These are phyloP conservation scores for Smutsia temminckii DNA, from an alignment of 2,797 vertebrate species.

Conservation along the genomic window DNA sequence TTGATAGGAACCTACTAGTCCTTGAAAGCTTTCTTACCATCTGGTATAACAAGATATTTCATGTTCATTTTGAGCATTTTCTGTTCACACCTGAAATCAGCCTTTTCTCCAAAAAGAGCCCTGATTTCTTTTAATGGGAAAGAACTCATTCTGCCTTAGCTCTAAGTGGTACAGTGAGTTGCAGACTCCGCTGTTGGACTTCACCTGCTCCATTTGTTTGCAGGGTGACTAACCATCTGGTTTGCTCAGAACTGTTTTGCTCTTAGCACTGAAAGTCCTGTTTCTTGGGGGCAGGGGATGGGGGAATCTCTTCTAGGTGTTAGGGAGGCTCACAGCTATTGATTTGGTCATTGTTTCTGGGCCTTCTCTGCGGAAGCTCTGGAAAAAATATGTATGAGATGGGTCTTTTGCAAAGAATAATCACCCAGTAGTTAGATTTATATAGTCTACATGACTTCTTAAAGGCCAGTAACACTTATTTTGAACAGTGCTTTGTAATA, in stretches of 20 bases:
- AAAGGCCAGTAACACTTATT: not conserved
- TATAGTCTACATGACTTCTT: not conserved
- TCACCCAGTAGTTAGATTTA: not conserved
- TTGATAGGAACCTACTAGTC: not conserved
- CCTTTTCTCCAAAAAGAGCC: not conserved
- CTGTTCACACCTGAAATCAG: not conserved
- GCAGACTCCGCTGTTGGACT: not conserved
- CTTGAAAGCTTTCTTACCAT: constrained; percentile 3
- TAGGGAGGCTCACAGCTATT: not conserved
- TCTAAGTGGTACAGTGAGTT: not conserved
- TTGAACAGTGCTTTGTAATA: not conserved
- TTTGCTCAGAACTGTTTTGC: not conserved
- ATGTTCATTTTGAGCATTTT: not conserved
- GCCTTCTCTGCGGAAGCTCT: not conserved
- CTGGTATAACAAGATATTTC: not conserved
- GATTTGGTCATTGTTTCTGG: not conserved
- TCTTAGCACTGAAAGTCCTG: not conserved
- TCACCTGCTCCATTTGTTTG: not conserved
- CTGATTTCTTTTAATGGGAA: constrained; percentile 9
- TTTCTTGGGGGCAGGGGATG: too few relatives aligned
- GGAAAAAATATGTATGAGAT: not conserved
- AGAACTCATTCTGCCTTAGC: not conserved
- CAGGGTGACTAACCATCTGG: not conserved
- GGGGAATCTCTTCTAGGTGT: not conserved
- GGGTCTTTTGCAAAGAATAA: not conserved